Percentiles rank a stretch among this genome's conserved stretches.
Evolutionary conservation across 1,140 invertebrate genomes (phyloP).

Genomic region (Holcopasites calliopsidis): DNA sequence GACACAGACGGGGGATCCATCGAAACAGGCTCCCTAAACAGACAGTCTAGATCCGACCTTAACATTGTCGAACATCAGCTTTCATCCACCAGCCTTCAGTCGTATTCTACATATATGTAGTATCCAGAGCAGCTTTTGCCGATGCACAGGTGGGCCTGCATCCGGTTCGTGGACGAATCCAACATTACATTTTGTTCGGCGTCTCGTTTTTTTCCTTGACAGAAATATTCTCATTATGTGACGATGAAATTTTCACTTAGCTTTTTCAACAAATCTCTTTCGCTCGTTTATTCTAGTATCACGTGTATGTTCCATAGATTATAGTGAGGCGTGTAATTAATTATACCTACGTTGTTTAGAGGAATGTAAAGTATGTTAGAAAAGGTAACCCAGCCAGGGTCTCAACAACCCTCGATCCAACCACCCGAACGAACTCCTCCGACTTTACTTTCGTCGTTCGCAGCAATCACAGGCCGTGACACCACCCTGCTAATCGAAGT

Average conservation of each 20-base stretch:
- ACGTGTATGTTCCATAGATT: too few relatives aligned
- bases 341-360: too few relatives aligned
- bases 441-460: background rate
- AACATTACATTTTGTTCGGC: slow-evolving; percentile 11
- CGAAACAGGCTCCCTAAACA: slow-evolving; percentile 34
- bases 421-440: background rate
- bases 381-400: too few relatives aligned
- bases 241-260: background rate
- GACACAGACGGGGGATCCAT: slow-evolving; percentile 1
- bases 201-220: background rate
- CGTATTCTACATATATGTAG: slow-evolving; percentile 24
- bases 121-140: slow-evolving; percentile 30
- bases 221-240: background rate
- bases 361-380: too few relatives aligned
- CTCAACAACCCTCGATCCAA: background rate
- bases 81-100: slow-evolving; percentile 18
- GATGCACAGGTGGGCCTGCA: slow-evolving; percentile 17
- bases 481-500: slow-evolving; percentile 17
- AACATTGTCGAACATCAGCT: slow-evolving; percentile 44
- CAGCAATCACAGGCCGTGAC: background rate
- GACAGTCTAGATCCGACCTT: slow-evolving; percentile 49
- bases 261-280: too few relatives aligned
- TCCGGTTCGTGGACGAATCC: slow-evolving; percentile 4
- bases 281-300: too few relatives aligned
- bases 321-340: too few relatives aligned